Conservation (phyloP, 2,888 invertebrate genomes). For the Nomada hirtipes region DNA sequence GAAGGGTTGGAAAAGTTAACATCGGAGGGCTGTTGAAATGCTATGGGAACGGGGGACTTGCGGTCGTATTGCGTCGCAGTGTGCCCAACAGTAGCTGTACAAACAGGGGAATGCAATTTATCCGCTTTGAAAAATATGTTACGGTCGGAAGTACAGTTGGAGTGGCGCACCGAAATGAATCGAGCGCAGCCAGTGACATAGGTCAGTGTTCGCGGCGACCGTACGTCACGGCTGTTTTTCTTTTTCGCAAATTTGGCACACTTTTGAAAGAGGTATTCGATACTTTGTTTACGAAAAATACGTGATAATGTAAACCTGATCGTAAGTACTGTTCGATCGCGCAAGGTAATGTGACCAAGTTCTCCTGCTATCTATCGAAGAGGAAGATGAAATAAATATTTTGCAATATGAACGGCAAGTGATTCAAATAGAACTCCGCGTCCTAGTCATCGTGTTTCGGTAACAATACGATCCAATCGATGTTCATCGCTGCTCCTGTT, state of each 20-base stretch:
- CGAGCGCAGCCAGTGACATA: slow-evolving; percentile 65
- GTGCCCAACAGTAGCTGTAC: neutral
- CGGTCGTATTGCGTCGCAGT: neutral
- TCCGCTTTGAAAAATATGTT: slow-evolving; percentile 12
- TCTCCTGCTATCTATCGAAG: neutral
- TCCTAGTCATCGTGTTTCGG: neutral
- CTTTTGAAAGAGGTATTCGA: neutral
- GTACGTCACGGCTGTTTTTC: neutral
- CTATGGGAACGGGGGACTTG: neutral
- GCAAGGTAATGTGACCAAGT: neutral
- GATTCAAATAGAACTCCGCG: no score
- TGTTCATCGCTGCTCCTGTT: neutral
- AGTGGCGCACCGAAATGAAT: slow-evolving; percentile 27
- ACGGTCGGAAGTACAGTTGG: neutral
- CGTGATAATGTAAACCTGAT: no score
- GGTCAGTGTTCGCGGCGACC: slow-evolving; percentile 67
- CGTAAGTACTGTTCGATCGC: neutral
- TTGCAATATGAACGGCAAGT: neutral
- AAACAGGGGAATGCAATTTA: neutral
- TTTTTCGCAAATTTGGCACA: neutral
- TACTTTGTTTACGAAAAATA: no score
- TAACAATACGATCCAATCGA: neutral
- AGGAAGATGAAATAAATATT: neutral
- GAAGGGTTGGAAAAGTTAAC: neutral
- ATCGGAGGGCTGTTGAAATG: neutral